Evolutionary conservation across 2,888 invertebrate species (phyloP), one percentile per base, ranked within the genome.

Genomic region (Ephialtes manifestator): DNA sequence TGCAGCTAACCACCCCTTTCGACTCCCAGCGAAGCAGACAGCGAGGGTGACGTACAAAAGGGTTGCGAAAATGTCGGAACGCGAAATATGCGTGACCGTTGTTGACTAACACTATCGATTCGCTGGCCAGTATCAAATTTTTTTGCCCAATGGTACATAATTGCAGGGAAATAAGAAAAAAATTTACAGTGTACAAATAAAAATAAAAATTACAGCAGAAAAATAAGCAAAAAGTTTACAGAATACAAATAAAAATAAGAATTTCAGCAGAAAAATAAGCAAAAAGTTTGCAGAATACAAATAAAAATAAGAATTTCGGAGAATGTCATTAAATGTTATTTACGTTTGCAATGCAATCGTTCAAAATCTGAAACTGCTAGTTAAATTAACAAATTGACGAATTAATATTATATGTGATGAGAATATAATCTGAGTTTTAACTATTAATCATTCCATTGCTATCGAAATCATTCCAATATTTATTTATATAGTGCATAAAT

Each of bases 81-180:
- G 65, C 65, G 39, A 65, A 76, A 76, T 65, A 76, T 76, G 65
- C 76, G 65, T 53, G 76, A 76, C 53, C 51, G 76, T 46, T 48
- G 75, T 63, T 53, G 53, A 76, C 65, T 53, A 75, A 31, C 18
- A 35, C 53, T 53, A 76, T 76, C 53, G 63, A 76, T 76, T 65
- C 39, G 20, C 11, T 7, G 4, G 15, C 10, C 76, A 35, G 60
- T 28, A 4, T 11, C 20, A 28, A 24, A 20, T 48, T 35, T 51
- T 20, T 51, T 1, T n/a, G 0, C 5, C 4, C 24, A 15, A 46
- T 35, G 18, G 39, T 53, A n/a, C 48, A 35, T n/a, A 51, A 76
- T 53, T 35, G 24, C 35, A 20, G 35, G 4, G 20, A 58, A 43
- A 58, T 13, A 43, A 58, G 46, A 15, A 58, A 55, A 24, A 24